Evolutionary conservation across 2,113 vertebrate species (phyloP), one percentile per base, ranked within the genome.

Genomic region (Sturnira hondurensis): DNA sequence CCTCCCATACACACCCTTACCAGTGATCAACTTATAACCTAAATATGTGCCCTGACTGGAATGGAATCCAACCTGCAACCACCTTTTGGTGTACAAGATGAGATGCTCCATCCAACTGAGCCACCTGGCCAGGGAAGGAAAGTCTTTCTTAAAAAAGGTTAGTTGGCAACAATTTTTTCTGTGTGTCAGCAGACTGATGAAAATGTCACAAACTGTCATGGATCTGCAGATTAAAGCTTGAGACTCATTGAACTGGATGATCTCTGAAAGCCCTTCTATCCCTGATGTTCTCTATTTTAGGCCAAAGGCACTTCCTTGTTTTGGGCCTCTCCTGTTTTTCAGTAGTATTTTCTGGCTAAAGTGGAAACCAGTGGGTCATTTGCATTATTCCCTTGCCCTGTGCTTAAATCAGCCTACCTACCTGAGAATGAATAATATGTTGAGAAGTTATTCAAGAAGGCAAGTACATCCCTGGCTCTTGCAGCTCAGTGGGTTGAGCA

Each of bases 191-290:
- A 91, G 50, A 47, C 61, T 92, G 58, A 77, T 86, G 45, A 96
- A 97, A 91, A 93, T 93, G 33, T 92, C 28, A 87, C 36, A 91
- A 45, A 90, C 86, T 91, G 31, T 89, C 86, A 86, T 50, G 16
- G 20, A 28, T 93, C 36, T 82, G 47, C 13, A 86, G 45, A 76
- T 92, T 74, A 84, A 28, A 54, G 15, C 63, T 94, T 94, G 33
- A 67, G 54, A 80, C 67, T 91, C 41, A 84, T 81, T 96, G 28
- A 14, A 54, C 22, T 26, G 36, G 41, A 92, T 78, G 54, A 89
- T 38, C 31, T 84, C 71, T 76, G 31, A 91, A 89, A 95, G n/a
- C 22, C 77, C 14, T 93, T 93, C 36, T 91, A 52, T 71, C n/a
- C 47, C 50, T 94, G 33, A 90, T 20, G 4, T 50, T 95, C 68